These are phyloP conservation scores for Paradisaea rubra DNA, from an alignment of 2,113 vertebrate species.

Conservation along the genomic window DNA sequence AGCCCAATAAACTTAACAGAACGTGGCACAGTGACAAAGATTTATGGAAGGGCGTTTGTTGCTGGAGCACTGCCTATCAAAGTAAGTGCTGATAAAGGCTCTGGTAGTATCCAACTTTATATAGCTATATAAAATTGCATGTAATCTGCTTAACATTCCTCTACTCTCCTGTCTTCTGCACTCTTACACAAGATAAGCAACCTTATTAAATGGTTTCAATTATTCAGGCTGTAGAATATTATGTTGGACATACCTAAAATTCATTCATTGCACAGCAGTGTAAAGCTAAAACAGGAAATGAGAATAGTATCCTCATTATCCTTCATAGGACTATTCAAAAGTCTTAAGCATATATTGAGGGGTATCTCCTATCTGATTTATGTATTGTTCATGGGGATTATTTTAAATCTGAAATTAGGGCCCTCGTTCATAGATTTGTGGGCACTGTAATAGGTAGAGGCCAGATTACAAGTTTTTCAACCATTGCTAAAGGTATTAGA, in stretches of 20 bases:
- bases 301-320: background rate
- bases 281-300: background rate
- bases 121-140: background rate
- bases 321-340: background rate
- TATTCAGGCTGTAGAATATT: background rate
- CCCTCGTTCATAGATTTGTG: background rate
- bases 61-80: slow-evolving; percentile 91
- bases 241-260: background rate
- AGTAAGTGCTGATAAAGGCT: slow-evolving; percentile 68
- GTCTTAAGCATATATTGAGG: background rate
- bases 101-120: background rate
- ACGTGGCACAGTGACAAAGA: slow-evolving; percentile 90
- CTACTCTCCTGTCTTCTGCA: background rate
- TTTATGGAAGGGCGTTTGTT: slow-evolving; percentile 90
- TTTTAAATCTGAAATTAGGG: background rate
- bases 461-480: background rate
- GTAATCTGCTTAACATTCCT: background rate
- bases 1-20: slow-evolving; percentile 84
- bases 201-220: background rate
- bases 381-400: fast-evolving
- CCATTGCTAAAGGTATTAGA: background rate
- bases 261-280: background rate
- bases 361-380: background rate
- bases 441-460: background rate
- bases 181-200: background rate